phyloP scores from a whole-genome alignment of 2,797 vertebrate species.

The Otolemur crassicaudatus region DNA sequence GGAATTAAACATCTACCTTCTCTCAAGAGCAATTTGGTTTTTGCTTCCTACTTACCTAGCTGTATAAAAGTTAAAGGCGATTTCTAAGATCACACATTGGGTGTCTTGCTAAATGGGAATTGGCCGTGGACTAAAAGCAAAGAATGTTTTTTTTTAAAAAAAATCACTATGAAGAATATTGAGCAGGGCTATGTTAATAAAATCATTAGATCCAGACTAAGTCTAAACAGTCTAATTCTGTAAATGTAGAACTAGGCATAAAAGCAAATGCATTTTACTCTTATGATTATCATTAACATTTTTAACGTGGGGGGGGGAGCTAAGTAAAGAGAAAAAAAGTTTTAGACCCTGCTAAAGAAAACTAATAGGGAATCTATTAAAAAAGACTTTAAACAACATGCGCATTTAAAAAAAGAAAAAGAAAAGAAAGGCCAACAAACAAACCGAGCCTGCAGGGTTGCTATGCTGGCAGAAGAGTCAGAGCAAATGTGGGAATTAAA shows the following conservation, averaged over 20 bases:
- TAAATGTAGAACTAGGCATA: neutral
- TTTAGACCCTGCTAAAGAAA: slow-evolving; percentile 25
- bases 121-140: neutral
- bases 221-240: neutral
- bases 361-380: neutral
- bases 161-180: neutral
- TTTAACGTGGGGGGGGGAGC: neutral
- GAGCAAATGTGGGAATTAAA: slow-evolving; percentile 6
- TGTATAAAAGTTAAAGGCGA: slow-evolving; percentile 10
- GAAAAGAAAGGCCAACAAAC: neutral
- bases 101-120: neutral
- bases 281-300: neutral
- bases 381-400: slow-evolving; percentile 24
- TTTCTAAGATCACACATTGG: neutral
- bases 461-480: neutral
- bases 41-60: neutral
- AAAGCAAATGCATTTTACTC: neutral
- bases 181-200: neutral
- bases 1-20: neutral
- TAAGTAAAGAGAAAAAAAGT: slow-evolving; percentile 14
- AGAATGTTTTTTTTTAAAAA: neutral
- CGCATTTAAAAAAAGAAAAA: neutral
- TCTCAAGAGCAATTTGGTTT: neutral
- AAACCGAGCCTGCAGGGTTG: neutral
- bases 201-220: neutral